These are phyloP conservation scores for Rhynchophorus ferrugineus DNA, from an alignment of 1,140 invertebrate genomes.

Conservation along the genomic window DNA sequence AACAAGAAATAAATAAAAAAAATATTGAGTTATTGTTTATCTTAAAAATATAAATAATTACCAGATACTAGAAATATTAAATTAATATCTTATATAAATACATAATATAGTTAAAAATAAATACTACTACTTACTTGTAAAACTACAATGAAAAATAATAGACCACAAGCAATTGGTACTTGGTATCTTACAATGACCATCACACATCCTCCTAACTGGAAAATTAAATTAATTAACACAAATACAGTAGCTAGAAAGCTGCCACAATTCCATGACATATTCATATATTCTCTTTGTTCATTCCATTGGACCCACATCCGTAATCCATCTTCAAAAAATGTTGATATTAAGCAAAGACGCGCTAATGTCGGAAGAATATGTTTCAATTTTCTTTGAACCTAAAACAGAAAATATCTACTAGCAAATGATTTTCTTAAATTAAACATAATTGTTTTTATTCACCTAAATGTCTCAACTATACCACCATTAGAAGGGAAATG, in stretches of 20 bases:
- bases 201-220: slow-evolving; percentile 89
- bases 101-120: too few relatives aligned
- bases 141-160: slow-evolving; percentile 94
- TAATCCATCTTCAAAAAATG: slow-evolving; percentile 98
- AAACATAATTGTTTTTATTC: too few relatives aligned
- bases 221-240: slow-evolving; percentile 87
- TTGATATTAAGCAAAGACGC: slow-evolving; percentile 94
- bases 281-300: slow-evolving; percentile 97
- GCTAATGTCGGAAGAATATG: slow-evolving; percentile 92
- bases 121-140: slow-evolving; percentile 81
- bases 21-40: too few relatives aligned
- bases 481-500: too few relatives aligned
- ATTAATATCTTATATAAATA: too few relatives aligned
- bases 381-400: slow-evolving; percentile 90
- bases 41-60: too few relatives aligned
- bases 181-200: slow-evolving; percentile 91
- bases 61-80: too few relatives aligned
- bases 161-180: slow-evolving; percentile 89
- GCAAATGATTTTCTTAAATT: too few relatives aligned
- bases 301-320: slow-evolving; percentile 99
- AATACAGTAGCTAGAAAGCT: slow-evolving; percentile 87
- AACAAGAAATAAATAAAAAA: too few relatives aligned
- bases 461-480: too few relatives aligned
- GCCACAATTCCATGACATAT: slow-evolving; percentile 96
- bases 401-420: slow-evolving; percentile 35